These are phyloP conservation scores for Noctua pronuba DNA, from an alignment of 2,888 invertebrate genomes.

Conservation along the genomic window DNA sequence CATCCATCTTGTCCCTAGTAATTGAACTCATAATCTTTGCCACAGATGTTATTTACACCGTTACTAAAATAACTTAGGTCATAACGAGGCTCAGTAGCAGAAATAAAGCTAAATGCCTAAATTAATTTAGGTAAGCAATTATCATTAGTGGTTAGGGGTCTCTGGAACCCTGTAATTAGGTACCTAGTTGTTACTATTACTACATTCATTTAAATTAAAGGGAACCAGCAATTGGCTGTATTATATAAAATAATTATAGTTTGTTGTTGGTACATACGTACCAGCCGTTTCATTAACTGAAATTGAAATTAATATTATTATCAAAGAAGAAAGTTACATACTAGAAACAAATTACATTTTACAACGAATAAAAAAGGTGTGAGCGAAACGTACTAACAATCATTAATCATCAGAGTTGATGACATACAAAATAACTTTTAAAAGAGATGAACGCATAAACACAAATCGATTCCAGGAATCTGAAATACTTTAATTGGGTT, in stretches of 20 bases:
- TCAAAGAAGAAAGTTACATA: background rate
- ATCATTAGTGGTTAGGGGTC: conserved; percentile 20
- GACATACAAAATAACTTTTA: background rate
- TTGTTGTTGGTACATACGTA: background rate
- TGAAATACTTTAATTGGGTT: conserved; percentile 1
- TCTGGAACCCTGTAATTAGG: conserved; percentile 23
- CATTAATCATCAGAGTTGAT: background rate
- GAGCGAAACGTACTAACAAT: background rate
- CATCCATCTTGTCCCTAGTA: background rate
- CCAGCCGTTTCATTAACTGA: background rate
- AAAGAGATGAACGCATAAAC: background rate
- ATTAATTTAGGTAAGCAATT: conserved; percentile 37
- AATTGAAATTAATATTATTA: background rate
- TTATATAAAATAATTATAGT: background rate
- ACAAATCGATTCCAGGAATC: background rate
- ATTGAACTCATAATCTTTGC: conserved; percentile 20
- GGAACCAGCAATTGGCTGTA: background rate
- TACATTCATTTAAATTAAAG: conserved; percentile 14
- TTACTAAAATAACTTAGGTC: conserved; percentile 11
- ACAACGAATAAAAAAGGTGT: background rate
- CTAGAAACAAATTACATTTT: background rate
- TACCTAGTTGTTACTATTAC: conserved; percentile 18
- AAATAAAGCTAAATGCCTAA: conserved; percentile 36
- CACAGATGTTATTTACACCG: conserved; percentile 28
- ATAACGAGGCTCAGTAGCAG: conserved; percentile 10